Conservation (phyloP, 2,797 vertebrate genomes). For the Ispidina picta region DNA sequence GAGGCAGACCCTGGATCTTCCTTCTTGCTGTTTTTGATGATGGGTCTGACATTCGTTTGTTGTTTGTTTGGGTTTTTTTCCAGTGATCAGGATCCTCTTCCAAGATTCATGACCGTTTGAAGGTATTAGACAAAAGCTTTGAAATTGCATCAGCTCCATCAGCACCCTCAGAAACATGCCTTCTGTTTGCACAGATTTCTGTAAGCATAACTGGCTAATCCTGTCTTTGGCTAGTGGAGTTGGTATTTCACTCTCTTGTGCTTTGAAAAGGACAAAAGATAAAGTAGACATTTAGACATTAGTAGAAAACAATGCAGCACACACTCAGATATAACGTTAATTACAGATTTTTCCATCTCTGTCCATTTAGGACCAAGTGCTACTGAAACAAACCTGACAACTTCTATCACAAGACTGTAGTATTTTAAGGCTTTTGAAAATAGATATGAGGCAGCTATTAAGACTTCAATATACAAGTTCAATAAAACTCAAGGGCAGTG, state of each 20-base stretch:
- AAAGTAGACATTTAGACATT: neutral
- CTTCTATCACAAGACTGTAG: neutral
- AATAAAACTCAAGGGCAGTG: neutral
- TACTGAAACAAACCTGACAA: neutral
- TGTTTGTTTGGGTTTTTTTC: neutral
- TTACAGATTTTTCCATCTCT: neutral
- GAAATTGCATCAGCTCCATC: neutral
- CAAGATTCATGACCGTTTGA: neutral
- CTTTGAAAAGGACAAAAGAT: neutral
- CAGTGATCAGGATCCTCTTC: neutral
- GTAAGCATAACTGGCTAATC: neutral
- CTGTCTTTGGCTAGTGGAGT: neutral
- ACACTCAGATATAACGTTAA: neutral
- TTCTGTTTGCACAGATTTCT: neutral
- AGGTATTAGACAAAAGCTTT: neutral
- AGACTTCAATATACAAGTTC: neutral
- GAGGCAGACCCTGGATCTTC: neutral
- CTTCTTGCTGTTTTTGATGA: neutral
- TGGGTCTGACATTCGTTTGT: neutral
- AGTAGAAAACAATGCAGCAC: neutral
- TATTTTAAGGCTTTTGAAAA: neutral
- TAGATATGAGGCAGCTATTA: neutral
- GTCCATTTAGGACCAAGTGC: neutral
- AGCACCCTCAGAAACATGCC: neutral
- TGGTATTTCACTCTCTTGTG: neutral